Evolutionary conservation across 2,888 invertebrate genomes (phyloP).

Genomic region (Ophioninae sp.): DNA sequence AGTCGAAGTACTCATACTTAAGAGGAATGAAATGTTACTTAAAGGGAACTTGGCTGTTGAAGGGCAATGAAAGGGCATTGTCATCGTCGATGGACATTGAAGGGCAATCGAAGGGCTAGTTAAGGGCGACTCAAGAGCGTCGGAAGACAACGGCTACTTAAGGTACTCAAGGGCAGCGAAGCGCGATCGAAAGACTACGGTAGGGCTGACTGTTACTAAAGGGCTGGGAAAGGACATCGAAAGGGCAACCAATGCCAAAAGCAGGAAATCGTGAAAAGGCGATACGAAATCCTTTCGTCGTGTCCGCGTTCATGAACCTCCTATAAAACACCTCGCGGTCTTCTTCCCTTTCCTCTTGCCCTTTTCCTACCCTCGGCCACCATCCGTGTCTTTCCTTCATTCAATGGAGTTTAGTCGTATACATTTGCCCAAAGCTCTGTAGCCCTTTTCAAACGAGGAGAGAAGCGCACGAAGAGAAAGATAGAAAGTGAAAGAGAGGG

Average conservation of each 20-base stretch:
- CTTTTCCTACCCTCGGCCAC: not conserved
- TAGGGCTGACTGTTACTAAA: too few species aligned
- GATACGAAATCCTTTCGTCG: slow-evolving; percentile 22
- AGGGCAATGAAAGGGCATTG: too few species aligned
- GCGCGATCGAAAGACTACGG: too few species aligned
- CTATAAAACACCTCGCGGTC: slow-evolving; percentile 37
- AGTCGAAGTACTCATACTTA: too few species aligned
- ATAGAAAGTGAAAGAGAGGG: slow-evolving; percentile 5
- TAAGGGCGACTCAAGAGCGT: too few species aligned
- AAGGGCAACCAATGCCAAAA: slow-evolving; percentile 22
- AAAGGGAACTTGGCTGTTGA: too few species aligned
- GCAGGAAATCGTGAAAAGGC: slow-evolving; percentile 11
- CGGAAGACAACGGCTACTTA: too few species aligned
- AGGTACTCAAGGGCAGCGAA: too few species aligned
- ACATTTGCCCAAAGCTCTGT: slow-evolving; percentile 46
- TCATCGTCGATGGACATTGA: too few species aligned
- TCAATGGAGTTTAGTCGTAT: slow-evolving; percentile 47
- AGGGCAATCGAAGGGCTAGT: too few species aligned
- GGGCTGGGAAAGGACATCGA: not conserved
- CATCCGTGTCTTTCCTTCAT: slow-evolving; percentile 5
- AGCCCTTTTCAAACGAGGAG: not conserved
- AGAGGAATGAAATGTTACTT: too few species aligned
- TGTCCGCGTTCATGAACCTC: slow-evolving; percentile 27
- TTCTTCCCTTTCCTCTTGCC: not conserved
- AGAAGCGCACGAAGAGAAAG: not conserved